Evolutionary conservation across 2,113 vertebrate genomes (phyloP), one percentile per base, ranked within the genome.

Genomic region (Oryzias woworae): DNA sequence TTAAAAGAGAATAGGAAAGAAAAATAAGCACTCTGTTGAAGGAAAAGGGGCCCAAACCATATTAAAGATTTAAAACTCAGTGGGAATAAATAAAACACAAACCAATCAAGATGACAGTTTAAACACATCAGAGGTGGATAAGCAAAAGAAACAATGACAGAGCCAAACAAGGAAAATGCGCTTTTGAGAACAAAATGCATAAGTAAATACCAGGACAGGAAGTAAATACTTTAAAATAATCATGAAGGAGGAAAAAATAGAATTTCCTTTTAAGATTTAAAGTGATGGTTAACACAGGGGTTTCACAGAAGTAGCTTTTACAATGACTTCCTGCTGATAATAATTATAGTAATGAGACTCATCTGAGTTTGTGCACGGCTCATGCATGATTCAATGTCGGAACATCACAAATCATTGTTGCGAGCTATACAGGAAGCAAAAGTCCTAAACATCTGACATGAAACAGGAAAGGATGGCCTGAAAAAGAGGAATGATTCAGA

Each of bases 31-130:
- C 48, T 44, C 43, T 66, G 57, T 50, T 53, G 45, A 36, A 68
- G 26, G 62, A 58, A 58, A 46, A 3, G n/a, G 51, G 15, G 46
- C 10, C 36, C 41, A 15, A 55, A 53, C 20, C 48, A 46, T 57
- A 41, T 81, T 81, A 66, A 71, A 62, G 23, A 78, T 62, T 76
- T 48, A 78, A 59, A 48, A 46, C 41, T 68, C 58, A 69, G 65
- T 59, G 49, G 51, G 46, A 69, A 73, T 52, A 14, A 71, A 64
- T 56, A 64, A 63, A 53, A 55, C 22, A 68, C 54, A 62, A 62
- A 69, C 3, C 64, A 76, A 77, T 54, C 58, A 42, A 1, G 43
- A 49, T 59, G 75, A 84, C 69, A 78, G 70, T 46, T 26, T 20
- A 62, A 60, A 63, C 24, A 23, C 8, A 31, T 71, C 60, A 55